phyloP scores from a whole-genome alignment of 37 sponge, comb jelly and placozoan genomes.

The Crambe crambe region DNA sequence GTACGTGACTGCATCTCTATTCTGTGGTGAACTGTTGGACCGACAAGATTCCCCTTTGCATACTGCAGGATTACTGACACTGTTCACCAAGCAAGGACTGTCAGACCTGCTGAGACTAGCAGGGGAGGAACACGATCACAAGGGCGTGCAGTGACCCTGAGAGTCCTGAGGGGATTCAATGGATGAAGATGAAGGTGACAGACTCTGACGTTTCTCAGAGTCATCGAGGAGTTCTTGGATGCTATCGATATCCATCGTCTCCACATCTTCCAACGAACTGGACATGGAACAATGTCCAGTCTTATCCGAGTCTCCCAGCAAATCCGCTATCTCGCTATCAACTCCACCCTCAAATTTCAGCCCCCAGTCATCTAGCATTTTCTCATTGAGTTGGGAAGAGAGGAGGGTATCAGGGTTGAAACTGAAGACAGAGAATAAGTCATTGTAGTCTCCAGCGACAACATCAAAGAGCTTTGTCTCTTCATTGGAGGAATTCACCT shows the following conservation, averaged over 20 bases:
- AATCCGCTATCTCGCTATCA: neutral
- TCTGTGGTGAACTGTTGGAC: neutral
- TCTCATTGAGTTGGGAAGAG: conserved; percentile 5
- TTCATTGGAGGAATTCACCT: neutral
- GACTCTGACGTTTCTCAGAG: neutral
- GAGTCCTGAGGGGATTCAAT: neutral
- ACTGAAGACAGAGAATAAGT: neutral
- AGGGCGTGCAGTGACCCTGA: neutral
- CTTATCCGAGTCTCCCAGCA: neutral
- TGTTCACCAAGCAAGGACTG: neutral
- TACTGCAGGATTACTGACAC: neutral
- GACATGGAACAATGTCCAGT: neutral
- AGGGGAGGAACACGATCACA: neutral
- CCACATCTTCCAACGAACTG: neutral
- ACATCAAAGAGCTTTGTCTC: neutral
- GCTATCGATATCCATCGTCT: conserved; percentile 10
- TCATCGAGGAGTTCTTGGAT: conserved; percentile 13
- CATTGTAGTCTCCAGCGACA: neutral
- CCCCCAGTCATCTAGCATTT: conserved; percentile 5
- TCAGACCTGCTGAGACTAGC: neutral
- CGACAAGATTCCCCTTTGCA: neutral
- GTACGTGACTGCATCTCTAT: neutral
- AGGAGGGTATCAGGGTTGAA: conserved; percentile 64
- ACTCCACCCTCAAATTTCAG: neutral
- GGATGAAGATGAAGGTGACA: neutral